Evolutionary conservation across 2,888 invertebrate genomes (phyloP).

Genomic region (Eristalis intricaria): DNA sequence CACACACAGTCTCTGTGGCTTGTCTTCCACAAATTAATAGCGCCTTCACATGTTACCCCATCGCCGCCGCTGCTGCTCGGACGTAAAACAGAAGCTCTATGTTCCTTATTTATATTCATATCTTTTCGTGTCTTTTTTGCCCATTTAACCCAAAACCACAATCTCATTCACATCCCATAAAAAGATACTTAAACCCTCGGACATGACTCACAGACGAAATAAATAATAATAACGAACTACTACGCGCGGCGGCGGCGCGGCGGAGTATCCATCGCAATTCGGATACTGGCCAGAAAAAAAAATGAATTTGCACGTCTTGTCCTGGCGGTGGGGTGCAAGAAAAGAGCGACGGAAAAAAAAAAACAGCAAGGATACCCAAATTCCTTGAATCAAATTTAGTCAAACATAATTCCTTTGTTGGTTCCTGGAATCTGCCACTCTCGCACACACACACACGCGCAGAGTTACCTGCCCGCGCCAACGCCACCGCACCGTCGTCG

Average conservation of each 20-base stretch:
- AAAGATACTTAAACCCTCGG: constrained; percentile 19
- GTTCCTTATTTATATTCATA: constrained; percentile 53
- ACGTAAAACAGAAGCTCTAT: constrained; percentile 57
- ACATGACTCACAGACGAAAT: constrained; percentile 51
- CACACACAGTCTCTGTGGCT: neutral
- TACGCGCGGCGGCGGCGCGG: neutral
- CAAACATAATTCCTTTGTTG: constrained; percentile 71
- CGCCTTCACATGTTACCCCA: constrained; percentile 42
- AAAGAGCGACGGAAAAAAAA: neutral
- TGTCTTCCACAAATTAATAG: constrained; percentile 48
- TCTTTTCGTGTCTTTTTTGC: constrained; percentile 12
- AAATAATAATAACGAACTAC: constrained; percentile 22
- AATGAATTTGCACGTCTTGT: constrained; percentile 48
- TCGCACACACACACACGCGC: constrained; percentile 2
- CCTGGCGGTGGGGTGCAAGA: neutral
- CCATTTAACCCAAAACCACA: constrained; percentile 19
- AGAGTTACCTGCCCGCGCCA: neutral
- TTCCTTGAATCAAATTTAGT: constrained; percentile 69
- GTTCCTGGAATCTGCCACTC: constrained; percentile 59
- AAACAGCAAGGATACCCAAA: constrained; percentile 64
- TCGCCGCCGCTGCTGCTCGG: constrained; percentile 19
- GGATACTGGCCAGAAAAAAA: neutral
- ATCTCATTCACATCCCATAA: constrained; percentile 32
- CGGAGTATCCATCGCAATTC: constrained; percentile 2
- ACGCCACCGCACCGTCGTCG: constrained; percentile 15